Percentiles rank a stretch among this genome's conserved stretches.
Evolutionary conservation across 2,888 invertebrate genomes (phyloP).

Genomic region (Sympetrum striolatum): DNA sequence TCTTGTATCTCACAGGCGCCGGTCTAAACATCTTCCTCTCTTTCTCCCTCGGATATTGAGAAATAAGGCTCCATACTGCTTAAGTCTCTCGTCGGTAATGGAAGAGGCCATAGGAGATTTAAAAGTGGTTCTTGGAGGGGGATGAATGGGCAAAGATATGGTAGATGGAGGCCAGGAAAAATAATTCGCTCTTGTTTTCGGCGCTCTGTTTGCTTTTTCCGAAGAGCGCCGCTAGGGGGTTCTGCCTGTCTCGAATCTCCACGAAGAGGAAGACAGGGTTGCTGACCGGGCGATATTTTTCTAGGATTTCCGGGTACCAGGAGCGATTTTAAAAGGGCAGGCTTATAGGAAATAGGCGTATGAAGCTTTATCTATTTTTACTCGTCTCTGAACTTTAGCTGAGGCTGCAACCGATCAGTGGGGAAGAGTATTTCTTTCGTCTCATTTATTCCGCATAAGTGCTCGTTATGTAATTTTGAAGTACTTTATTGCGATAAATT

Average conservation of each 20-base stretch:
- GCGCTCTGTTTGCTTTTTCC: not conserved
- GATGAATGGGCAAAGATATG: not conserved
- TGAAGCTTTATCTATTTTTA: not conserved
- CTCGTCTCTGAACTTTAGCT: not conserved
- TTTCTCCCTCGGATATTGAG: not conserved
- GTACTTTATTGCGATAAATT: not conserved
- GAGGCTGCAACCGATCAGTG: not conserved
- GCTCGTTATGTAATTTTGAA: not conserved
- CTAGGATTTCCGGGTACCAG: not conserved
- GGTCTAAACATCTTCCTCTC: not conserved
- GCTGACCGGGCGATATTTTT: not conserved
- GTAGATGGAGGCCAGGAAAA: not conserved
- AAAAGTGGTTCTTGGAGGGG: not conserved
- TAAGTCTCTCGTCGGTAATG: not conserved
- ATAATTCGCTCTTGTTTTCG: not conserved
- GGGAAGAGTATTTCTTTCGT: not conserved
- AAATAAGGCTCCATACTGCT: not conserved
- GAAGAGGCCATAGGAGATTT: not conserved
- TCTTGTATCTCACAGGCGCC: not conserved
- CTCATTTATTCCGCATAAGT: not conserved
- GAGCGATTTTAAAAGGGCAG: not conserved
- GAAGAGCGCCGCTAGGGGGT: not conserved
- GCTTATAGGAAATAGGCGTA: not conserved
- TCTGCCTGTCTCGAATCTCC: not conserved
- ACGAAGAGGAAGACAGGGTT: not conserved